Evolutionary conservation across 2,888 invertebrate species (phyloP).

Genomic region (Panopea generosa): DNA sequence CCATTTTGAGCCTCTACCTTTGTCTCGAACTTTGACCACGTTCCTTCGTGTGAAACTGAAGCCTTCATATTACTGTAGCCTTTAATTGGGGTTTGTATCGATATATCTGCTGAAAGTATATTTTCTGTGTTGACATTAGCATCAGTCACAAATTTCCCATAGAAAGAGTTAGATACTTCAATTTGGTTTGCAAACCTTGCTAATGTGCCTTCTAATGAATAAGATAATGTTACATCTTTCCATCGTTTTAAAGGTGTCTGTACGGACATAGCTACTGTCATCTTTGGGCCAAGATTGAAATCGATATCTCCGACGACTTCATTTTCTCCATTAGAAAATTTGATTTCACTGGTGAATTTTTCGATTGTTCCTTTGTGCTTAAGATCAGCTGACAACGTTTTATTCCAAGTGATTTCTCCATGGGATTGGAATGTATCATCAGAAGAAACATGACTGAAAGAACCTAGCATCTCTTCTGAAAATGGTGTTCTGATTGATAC

Average conservation of each 20-base stretch:
- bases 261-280: constrained; percentile 17
- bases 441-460: constrained; percentile 25
- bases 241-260: constrained; percentile 35
- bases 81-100: constrained; percentile 42
- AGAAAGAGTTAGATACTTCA: constrained; percentile 24
- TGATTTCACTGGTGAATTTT: constrained; percentile 18
- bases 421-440: constrained; percentile 27
- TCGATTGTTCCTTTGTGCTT: constrained; percentile 18
- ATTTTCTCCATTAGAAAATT: constrained; percentile 16
- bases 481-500: constrained; percentile 27
- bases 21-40: constrained; percentile 19
- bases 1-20: constrained; percentile 34
- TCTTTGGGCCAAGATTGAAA: constrained; percentile 22
- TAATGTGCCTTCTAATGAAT: constrained; percentile 29
- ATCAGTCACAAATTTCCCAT: constrained; percentile 27
- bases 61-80: constrained; percentile 32
- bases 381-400: constrained; percentile 22
- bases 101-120: neutral
- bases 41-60: constrained; percentile 38
- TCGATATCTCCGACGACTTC: constrained; percentile 20
- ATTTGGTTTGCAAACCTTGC: constrained; percentile 26
- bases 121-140: constrained; percentile 12
- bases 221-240: constrained; percentile 17
- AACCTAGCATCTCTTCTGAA: constrained; percentile 22
- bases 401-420: constrained; percentile 29